phyloP scores from a whole-genome alignment of 1,140 invertebrate genomes.

The Lepidurus apus region DNA sequence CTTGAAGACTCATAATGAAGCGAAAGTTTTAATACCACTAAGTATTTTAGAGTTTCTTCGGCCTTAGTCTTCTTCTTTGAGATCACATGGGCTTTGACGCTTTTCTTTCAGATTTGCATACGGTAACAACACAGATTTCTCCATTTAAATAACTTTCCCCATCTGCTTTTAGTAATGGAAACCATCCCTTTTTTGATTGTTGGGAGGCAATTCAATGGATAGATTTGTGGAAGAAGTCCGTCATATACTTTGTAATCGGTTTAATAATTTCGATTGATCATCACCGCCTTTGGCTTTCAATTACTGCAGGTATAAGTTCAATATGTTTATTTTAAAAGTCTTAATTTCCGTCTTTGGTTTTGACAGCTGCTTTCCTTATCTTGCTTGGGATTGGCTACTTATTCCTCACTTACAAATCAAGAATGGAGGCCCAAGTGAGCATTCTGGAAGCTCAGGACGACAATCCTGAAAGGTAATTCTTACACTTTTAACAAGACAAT shows the following conservation, averaged over 20 bases:
- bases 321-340: background rate
- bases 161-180: constrained; percentile 33
- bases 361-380: constrained; percentile 44
- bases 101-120: constrained; percentile 47
- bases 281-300: constrained; percentile 48
- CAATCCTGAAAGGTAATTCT: constrained; percentile 35
- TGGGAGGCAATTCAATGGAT: constrained; percentile 49
- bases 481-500: background rate
- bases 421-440: constrained; percentile 32
- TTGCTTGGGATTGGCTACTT: constrained; percentile 44
- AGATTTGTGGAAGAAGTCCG: constrained; percentile 49
- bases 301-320: constrained; percentile 44
- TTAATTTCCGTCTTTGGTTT: constrained; percentile 19
- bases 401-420: constrained; percentile 32
- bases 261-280: constrained; percentile 50
- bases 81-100: constrained; percentile 48
- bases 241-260: constrained; percentile 49
- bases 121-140: constrained; percentile 42
- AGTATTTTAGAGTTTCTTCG: constrained; percentile 43
- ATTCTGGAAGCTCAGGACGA: constrained; percentile 36
- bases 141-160: background rate
- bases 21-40: constrained; percentile 22
- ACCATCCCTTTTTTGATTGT: constrained; percentile 40
- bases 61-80: constrained; percentile 48
- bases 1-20: background rate